Conservation (phyloP, 2,113 vertebrate genomes). For the Naja naja region DNA sequence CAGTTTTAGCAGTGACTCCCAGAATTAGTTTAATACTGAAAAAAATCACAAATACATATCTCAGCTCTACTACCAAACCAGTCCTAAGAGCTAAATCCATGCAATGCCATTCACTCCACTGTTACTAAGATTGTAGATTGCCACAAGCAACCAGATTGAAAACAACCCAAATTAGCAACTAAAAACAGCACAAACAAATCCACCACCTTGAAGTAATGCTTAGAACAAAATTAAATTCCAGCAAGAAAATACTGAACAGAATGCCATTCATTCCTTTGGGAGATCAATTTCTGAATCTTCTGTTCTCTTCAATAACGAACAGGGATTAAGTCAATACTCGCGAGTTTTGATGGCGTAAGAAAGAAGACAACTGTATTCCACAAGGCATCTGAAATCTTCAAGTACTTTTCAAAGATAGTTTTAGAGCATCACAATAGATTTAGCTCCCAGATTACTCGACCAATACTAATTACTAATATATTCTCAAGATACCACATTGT, state of each 20-base stretch:
- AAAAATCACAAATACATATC: neutral
- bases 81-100: neutral
- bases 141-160: neutral
- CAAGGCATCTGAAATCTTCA: neutral
- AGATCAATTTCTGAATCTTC: neutral
- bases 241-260: neutral
- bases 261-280: neutral
- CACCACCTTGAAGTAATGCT: neutral
- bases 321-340: neutral
- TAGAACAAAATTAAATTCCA: neutral
- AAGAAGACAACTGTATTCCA: neutral
- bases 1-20: neutral
- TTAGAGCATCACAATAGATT: neutral
- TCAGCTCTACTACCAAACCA: neutral
- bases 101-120: neutral
- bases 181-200: slow-evolving; percentile 5
- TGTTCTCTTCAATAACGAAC: neutral
- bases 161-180: slow-evolving; percentile 11
- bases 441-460: neutral
- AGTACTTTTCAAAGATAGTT: neutral
- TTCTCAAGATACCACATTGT: neutral
- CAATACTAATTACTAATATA: neutral
- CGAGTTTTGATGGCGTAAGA: neutral
- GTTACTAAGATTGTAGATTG: neutral
- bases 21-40: neutral